Evolutionary conservation across 2,113 vertebrate genomes (phyloP).

Genomic region (Parotia lawesii): DNA sequence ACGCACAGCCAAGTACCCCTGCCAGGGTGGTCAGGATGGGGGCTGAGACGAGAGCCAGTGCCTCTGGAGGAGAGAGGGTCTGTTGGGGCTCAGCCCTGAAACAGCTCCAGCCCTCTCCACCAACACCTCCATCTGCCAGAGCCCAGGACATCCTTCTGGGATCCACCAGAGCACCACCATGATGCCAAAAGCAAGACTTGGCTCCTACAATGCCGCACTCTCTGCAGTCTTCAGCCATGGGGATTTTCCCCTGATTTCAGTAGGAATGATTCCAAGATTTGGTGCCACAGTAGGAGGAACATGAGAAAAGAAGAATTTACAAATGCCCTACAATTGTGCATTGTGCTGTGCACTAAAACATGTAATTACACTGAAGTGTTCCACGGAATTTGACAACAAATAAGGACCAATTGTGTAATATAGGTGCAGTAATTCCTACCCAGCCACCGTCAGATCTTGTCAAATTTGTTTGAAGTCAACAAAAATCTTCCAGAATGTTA

Average conservation of each 20-base stretch:
- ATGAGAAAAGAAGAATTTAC: neutral
- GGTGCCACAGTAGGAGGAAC: neutral
- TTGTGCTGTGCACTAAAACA: neutral
- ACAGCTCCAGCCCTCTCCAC: neutral
- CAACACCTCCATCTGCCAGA: neutral
- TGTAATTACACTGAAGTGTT: neutral
- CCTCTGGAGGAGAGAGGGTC: neutral
- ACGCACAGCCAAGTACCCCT: rapidly evolving
- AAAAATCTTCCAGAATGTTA: neutral
- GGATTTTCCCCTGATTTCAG: neutral
- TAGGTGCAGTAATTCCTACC: neutral
- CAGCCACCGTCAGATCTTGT: rapidly evolving
- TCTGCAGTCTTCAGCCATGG: neutral
- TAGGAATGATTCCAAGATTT: neutral
- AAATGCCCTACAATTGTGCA: neutral
- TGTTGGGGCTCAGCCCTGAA: neutral
- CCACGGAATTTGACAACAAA: neutral
- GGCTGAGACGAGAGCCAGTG: neutral
- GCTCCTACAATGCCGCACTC: rapidly evolving
- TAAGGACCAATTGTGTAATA: neutral
- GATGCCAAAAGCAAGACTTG: neutral
- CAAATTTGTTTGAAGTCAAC: neutral
- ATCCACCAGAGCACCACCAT: neutral
- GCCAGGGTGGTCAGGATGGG: neutral
- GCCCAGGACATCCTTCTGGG: neutral